phyloP scores from a whole-genome alignment of 2,113 vertebrate species.

The Enhydra lutris region DNA sequence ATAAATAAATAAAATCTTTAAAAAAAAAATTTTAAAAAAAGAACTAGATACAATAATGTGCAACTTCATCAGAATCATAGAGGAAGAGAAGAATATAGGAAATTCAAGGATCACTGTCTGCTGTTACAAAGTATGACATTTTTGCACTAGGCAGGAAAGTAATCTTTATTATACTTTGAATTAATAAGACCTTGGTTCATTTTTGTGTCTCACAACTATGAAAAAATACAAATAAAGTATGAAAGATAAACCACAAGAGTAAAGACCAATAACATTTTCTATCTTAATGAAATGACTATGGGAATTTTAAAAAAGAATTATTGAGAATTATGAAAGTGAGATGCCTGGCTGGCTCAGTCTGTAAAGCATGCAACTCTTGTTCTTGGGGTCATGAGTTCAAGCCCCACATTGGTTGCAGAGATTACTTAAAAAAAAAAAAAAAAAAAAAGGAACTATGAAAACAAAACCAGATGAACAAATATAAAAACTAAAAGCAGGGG shows the following conservation, averaged over 20 bases:
- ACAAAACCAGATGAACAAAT: slow-evolving; percentile 32
- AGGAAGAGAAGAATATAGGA: not conserved
- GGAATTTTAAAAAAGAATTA: not conserved
- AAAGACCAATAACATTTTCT: slow-evolving; percentile 24
- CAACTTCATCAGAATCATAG: slow-evolving; percentile 23
- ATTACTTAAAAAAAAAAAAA: not conserved
- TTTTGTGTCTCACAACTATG: not conserved
- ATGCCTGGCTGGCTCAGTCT: not conserved
- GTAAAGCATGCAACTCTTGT: not conserved
- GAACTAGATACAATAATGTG: not conserved
- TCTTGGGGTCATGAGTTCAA: not conserved
- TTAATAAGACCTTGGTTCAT: not conserved
- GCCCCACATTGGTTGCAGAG: not conserved
- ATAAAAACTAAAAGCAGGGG: not conserved
- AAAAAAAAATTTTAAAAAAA: too few species aligned
- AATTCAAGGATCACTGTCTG: not conserved
- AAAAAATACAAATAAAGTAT: slow-evolving; percentile 12
- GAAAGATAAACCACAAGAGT: not conserved
- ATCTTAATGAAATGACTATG: not conserved
- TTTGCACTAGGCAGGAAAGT: not conserved
- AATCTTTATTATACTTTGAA: not conserved
- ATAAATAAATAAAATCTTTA: too few species aligned
- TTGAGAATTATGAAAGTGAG: not conserved
- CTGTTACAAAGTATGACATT: not conserved
- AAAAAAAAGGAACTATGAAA: not conserved